Evolutionary conservation across 2,113 vertebrate genomes (phyloP), one percentile per base, ranked within the genome.

Genomic region (Cebidichthys violaceus): DNA sequence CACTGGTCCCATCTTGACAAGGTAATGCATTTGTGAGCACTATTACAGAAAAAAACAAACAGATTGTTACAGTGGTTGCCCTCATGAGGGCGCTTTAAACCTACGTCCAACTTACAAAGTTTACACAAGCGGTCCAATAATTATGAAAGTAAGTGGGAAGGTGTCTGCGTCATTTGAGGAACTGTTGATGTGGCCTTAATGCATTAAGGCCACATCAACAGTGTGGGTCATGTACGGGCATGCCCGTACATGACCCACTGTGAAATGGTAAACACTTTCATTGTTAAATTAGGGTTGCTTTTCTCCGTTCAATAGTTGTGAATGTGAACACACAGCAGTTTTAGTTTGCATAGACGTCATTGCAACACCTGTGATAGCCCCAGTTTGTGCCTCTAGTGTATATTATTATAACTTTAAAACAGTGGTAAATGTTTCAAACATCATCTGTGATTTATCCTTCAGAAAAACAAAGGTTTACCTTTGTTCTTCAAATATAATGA

Each of bases 41-140:
- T 14, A 4, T 1, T 18, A 17, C 52, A 81, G 35, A 31, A 59
- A n/a, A 50, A 27, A 43, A 41, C 31, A 33, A 33, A 18, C 9
- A 5, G 1, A 24, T 7, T 61, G 10, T 67, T 81, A 55, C 69
- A 45, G 47, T 35, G 5, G 1, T 43, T 13, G 59, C 37, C 87
- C 91, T 79, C 77, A 76, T 27, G 91, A 80, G 79, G 87, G 89
- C 6, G 72, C 86, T 75, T 61, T 69, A 79, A 43, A 75, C 81
- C n/a, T 33, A 3, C 6, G 2, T 70, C 39, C 50, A 65, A 72
- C n/a, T 57, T n/a, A 61, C 17, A 67, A 67, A 43, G 29, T 52
- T 66, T 22, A 60, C 50, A 39, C 62, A 71, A 60, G 7, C 4
- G 1, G 70, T 57, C 31, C 15, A 88, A 50, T 82, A 74, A 84